Evolutionary conservation across 2,888 invertebrate genomes (phyloP), one percentile per base, ranked within the genome.

Genomic region (Oligia strigilis): DNA sequence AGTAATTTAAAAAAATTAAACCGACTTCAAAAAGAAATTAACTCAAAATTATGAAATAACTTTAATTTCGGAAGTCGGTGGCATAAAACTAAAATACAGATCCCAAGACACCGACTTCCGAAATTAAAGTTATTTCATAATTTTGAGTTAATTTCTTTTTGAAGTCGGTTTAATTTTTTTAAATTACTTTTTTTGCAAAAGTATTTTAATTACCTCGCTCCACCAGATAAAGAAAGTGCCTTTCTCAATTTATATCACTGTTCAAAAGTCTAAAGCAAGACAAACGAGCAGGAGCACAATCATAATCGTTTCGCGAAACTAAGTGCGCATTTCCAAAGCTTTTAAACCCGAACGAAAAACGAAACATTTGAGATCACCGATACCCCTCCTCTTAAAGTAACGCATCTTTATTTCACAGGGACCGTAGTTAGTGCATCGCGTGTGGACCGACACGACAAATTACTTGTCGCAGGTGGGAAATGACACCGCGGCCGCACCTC

Each of bases 381-480:
- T 85, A 75, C 72, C 43, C 64, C 55, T 67, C 60, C 49, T 77
- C 74, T 77, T 80, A 80, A 77, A 86, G 87, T 78, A 77, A 89
- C 78, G 72, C 80, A 84, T 86, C 82, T 85, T 87, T 82, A 89
- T 85, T 83, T 82, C 55, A 75, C 72, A 74, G 67, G 76, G 79
- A 66, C 75, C 73, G 81, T 82, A 84, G 86, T 87, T 78, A 79
- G 78, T 76, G 78, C 78, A 84, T 88, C 86, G 87, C 91, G 88
- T 90, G 88, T 87, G 90, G 85, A 88, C 81, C 79, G 83, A 84
- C 71, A 73, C 89, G 91, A 93, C 93, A 93, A 92, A 93, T 92
- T 91, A 91, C 88, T 79, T 84, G 90, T 86, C 91, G 89, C 92
- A 92, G 91, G 91, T 92, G 91, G 89, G 89, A 91, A 90, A 75